phyloP scores from a whole-genome alignment of 2,113 vertebrate genomes.

The Chaetodon trifascialis region DNA sequence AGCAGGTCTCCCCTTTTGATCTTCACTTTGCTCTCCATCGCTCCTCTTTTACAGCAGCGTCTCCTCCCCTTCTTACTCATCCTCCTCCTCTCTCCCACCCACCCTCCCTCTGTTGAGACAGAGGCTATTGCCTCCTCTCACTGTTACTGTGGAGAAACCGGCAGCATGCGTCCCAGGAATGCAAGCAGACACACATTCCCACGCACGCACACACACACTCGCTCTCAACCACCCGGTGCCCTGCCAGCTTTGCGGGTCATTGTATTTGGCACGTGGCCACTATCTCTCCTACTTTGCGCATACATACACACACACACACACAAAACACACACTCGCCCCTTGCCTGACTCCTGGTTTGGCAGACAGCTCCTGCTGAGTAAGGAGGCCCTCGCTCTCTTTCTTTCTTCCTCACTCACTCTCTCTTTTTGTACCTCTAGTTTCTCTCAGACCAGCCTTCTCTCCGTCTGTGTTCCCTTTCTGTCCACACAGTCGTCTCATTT shows the following conservation, averaged over 20 bases:
- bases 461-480: slow-evolving; percentile 35
- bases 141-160: slow-evolving; percentile 68
- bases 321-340: slow-evolving; percentile 53
- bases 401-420: slow-evolving; percentile 20
- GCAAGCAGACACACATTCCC: slow-evolving; percentile 67
- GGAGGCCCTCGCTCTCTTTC: slow-evolving; percentile 58
- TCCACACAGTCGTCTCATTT: slow-evolving; percentile 30
- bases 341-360: slow-evolving; percentile 80
- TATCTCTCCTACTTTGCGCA: slow-evolving; percentile 49
- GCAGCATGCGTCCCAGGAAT: slow-evolving; percentile 75
- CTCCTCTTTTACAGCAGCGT: background rate
- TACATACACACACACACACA: slow-evolving; percentile 31
- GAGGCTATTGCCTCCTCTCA: slow-evolving; percentile 43
- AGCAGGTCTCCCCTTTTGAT: background rate
- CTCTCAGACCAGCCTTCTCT: slow-evolving; percentile 40
- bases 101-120: slow-evolving; percentile 36
- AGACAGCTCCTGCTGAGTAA: slow-evolving; percentile 82
- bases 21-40: slow-evolving; percentile 3
- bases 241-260: slow-evolving; percentile 80
- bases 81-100: slow-evolving; percentile 2
- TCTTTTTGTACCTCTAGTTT: slow-evolving; percentile 35
- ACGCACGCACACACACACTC: slow-evolving; percentile 19
- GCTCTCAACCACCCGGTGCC: slow-evolving; percentile 61
- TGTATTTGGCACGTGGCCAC: slow-evolving; percentile 85
- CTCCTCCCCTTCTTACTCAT: slow-evolving; percentile 1